phyloP scores from a whole-genome alignment of 1,140 invertebrate species.

The Armadillidium nasatum region DNA sequence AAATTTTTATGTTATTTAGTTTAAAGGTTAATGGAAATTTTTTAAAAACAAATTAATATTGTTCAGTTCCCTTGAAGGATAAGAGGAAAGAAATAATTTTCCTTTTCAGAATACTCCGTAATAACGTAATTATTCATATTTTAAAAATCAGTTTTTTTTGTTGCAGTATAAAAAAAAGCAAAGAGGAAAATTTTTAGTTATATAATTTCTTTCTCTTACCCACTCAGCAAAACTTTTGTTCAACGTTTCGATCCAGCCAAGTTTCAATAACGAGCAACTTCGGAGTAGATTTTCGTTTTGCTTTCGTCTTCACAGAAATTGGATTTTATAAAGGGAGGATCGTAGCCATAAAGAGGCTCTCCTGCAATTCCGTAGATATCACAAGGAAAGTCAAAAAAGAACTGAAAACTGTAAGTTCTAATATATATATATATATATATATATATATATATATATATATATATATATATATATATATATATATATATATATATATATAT shows the following conservation, averaged over 20 bases:
- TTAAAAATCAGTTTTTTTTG: too few relatives aligned
- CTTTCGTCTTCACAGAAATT: conserved; percentile 78
- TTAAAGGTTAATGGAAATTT: too few relatives aligned
- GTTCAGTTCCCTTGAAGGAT: neutral
- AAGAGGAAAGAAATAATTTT: neutral
- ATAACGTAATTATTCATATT: too few relatives aligned
- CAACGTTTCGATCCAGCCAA: conserved; percentile 66
- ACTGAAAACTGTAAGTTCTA: conserved; percentile 62
- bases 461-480: conserved; percentile 15
- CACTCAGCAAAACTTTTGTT: conserved; percentile 25
- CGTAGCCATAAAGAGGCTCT: conserved; percentile 78
- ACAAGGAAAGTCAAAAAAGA: conserved; percentile 89
- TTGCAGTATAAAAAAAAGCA: too few relatives aligned
- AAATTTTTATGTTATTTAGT: too few relatives aligned
- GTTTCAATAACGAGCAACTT: conserved; percentile 79
- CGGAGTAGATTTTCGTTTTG: conserved; percentile 76
- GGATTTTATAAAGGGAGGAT: conserved; percentile 81
- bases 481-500: conserved; percentile 1
- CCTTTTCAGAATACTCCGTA: neutral
- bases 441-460: conserved; percentile 15
- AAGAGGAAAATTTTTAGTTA: too few relatives aligned
- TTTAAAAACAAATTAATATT: too few relatives aligned
- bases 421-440: neutral
- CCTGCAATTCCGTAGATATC: conserved; percentile 81
- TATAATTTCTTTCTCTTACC: too few relatives aligned